phyloP scores from a whole-genome alignment of 2,888 invertebrate species.

The Cosmia trapezina region DNA sequence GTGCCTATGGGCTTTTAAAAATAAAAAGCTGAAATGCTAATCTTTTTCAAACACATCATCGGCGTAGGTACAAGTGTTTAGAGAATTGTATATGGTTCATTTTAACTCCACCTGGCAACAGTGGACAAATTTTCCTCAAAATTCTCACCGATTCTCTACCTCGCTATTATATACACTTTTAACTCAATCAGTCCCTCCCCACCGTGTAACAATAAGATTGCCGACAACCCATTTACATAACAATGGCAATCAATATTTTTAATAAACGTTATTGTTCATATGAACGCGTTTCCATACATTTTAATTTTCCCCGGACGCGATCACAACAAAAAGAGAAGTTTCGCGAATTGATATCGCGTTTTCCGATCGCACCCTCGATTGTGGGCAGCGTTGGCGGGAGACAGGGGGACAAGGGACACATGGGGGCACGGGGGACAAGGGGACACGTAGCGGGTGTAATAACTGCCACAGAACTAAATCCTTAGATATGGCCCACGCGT shows the following conservation, averaged over 20 bases:
- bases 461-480: conserved; percentile 79
- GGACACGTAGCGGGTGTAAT: conserved; percentile 69
- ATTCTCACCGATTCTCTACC: not conserved
- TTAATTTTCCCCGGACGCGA: conserved; percentile 75
- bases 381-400: conserved; percentile 57
- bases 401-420: conserved; percentile 11
- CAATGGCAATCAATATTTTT: conserved; percentile 56
- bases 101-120: not conserved
- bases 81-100: not conserved
- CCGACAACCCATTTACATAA: conserved; percentile 41
- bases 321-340: conserved; percentile 75
- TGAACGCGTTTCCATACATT: conserved; percentile 66
- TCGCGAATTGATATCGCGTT: conserved; percentile 81
- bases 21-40: conserved; percentile 28
- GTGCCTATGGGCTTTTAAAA: conserved; percentile 8
- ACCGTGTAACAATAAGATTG: conserved; percentile 24
- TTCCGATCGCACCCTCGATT: conserved; percentile 77
- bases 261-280: conserved; percentile 63
- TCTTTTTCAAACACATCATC: conserved; percentile 21
- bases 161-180: not conserved
- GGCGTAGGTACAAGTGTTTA: not conserved
- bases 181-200: conserved; percentile 7
- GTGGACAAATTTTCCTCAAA: not conserved
- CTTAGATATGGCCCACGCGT: conserved; percentile 68
- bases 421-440: conserved; percentile 34